Evolutionary conservation across 2,797 vertebrate genomes (phyloP).

Genomic region (Argentina silus): DNA sequence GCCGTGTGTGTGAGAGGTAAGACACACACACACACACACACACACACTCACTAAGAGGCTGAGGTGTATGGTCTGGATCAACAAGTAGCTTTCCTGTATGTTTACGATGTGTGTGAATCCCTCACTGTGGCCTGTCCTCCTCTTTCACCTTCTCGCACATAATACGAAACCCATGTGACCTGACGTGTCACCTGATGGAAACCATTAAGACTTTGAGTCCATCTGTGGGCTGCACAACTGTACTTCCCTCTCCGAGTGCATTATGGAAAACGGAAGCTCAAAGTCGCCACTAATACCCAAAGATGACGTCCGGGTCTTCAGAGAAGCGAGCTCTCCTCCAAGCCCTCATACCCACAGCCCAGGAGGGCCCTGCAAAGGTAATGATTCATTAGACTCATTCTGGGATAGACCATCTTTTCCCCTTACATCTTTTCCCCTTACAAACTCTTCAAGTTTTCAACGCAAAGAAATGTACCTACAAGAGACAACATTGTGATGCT

Average conservation of each 20-base stretch:
- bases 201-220: slow-evolving; percentile 68
- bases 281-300: slow-evolving; percentile 18
- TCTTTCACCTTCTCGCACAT: slow-evolving; percentile 22
- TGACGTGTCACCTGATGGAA: slow-evolving; percentile 11
- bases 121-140: background rate
- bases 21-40: background rate
- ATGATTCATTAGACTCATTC: background rate
- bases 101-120: too few species aligned
- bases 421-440: background rate
- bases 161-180: slow-evolving; percentile 11
- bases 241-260: slow-evolving; percentile 38
- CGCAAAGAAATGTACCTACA: background rate
- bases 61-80: background rate
- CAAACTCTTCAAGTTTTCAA: background rate
- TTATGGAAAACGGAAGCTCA: slow-evolving; percentile 41
- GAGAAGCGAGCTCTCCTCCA: slow-evolving; percentile 36
- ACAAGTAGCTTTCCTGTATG: too few species aligned
- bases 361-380: slow-evolving; percentile 60
- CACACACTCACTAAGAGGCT: background rate
- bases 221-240: slow-evolving; percentile 33
- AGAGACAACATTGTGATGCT: background rate
- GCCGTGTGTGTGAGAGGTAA: slow-evolving; percentile 76
- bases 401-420: background rate
- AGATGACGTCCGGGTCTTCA: slow-evolving; percentile 29
- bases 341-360: slow-evolving; percentile 45